Conservation (phyloP, 2,888 invertebrate species). For the Nebria brevicollis region DNA sequence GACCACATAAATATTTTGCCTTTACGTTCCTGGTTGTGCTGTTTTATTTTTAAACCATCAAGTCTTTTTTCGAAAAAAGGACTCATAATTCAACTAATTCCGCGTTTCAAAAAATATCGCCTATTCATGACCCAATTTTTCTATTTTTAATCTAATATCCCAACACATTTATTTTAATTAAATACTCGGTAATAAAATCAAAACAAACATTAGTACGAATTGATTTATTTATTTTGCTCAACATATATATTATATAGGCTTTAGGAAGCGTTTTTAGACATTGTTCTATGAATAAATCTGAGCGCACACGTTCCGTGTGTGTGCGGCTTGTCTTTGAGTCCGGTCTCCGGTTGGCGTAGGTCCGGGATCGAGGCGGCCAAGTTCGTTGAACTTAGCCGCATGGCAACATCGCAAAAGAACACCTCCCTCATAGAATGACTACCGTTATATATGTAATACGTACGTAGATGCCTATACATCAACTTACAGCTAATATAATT, state of each 20-base stretch:
- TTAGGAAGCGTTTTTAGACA: too few species aligned
- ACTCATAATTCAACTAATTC: too few species aligned
- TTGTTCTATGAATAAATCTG: too few species aligned
- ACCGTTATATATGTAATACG: constrained; percentile 21
- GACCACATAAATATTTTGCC: constrained; percentile 26
- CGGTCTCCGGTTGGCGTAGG: constrained; percentile 34
- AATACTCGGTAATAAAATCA: too few species aligned
- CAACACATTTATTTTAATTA: too few species aligned
- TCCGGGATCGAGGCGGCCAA: constrained; percentile 31
- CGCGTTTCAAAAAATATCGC: too few species aligned
- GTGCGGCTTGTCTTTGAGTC: constrained; percentile 12
- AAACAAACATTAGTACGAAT: too few species aligned
- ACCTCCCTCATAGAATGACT: constrained; percentile 20
- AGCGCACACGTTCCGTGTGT: background rate
- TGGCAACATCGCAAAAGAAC: constrained; percentile 7
- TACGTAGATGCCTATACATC: background rate
- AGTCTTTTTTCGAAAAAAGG: constrained; percentile 25
- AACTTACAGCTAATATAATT: too few species aligned
- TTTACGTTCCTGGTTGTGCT: background rate
- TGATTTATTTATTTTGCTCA: too few species aligned
- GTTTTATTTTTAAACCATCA: constrained; percentile 39
- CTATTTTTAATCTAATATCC: background rate
- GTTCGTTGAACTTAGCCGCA: constrained; percentile 24
- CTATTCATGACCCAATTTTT: too few species aligned
- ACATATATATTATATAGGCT: too few species aligned